Base-by-base conservation (phyloP, 2,113 vertebrate species). In the Lonchura striata region DNA sequence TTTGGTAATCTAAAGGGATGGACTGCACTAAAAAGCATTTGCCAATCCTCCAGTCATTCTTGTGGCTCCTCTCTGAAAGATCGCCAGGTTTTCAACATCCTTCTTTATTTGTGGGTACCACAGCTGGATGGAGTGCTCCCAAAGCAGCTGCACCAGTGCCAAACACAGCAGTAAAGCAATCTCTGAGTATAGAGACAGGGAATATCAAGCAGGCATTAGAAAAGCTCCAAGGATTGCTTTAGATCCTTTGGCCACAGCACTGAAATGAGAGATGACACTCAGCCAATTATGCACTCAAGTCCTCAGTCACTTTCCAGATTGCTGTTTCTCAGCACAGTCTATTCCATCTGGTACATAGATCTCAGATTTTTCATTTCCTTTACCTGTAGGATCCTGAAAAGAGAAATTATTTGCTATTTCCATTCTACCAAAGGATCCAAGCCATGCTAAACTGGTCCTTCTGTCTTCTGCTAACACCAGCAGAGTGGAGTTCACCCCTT, bases 111-210 rank as follows among this genome's bases (percentile, higher is more conserved):
- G 94, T 85, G 88, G 82, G 88, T 56, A 87, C 72, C 86, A 84
- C 80, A 94, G 80, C 83, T 94, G 77, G 83, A 94, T 91, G 81
- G 69, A 88, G 49, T 52, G 49, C 56, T 95, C 83, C 65, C 41
- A 7, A 78, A 84, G 69, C 59, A 81, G 52, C 25, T 79, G 56
- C 64, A 70, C 24, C 44, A 66, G 23, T 0, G 94, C 95, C 96
- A 97, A 96, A 93, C 64, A 92, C 85, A 96, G 88, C 92, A 95
- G 86, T 94, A 93, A 95, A 83, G 24, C 60, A 75, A 95, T 83
- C 64, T 68, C 52, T 52, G 33, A 52, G 9, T 63, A 68, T 1
- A 88, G 44, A 94, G 84, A 61, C 86, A 83, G 64, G 33, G 82
- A 92, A 83, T 94, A 95, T 90, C 68, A 88, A 81, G 52, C 37